These are phyloP conservation scores for Oreochromis tanganicae DNA, from an alignment of 2,113 vertebrate species.

Conservation along the genomic window DNA sequence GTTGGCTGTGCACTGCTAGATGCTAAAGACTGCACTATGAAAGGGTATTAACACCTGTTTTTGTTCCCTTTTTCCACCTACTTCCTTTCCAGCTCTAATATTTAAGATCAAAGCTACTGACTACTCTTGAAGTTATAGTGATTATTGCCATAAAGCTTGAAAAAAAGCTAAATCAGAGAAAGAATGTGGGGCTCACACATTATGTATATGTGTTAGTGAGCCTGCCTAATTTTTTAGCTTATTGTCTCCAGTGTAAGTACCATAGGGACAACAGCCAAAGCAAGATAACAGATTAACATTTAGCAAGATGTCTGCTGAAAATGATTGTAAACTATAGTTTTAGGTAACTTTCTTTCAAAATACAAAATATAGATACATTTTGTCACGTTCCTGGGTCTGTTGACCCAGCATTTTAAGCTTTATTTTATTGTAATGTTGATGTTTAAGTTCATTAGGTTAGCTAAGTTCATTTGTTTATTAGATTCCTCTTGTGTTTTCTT, in stretches of 20 bases:
- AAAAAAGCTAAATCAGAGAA: background rate
- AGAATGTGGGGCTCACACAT: background rate
- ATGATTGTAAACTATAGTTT: background rate
- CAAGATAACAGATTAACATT: background rate
- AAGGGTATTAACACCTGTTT: background rate
- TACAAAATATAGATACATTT: background rate
- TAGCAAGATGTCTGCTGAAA: background rate
- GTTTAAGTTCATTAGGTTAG: background rate
- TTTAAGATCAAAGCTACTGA: background rate
- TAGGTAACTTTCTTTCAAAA: background rate
- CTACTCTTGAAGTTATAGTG: background rate
- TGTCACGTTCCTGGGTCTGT: background rate
- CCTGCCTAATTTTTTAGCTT: background rate
- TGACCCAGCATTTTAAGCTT: background rate
- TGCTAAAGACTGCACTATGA: background rate
- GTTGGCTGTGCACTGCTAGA: background rate
- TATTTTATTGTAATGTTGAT: background rate
- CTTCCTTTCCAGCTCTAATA: background rate
- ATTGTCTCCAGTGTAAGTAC: background rate
- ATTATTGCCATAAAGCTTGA: background rate
- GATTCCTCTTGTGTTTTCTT: background rate
- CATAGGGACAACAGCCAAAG: background rate
- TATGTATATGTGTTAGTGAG: background rate
- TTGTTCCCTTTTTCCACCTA: background rate
- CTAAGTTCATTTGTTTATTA: background rate